Conservation (phyloP, 2,113 vertebrate species). For the Formicarius rufipectus region DNA sequence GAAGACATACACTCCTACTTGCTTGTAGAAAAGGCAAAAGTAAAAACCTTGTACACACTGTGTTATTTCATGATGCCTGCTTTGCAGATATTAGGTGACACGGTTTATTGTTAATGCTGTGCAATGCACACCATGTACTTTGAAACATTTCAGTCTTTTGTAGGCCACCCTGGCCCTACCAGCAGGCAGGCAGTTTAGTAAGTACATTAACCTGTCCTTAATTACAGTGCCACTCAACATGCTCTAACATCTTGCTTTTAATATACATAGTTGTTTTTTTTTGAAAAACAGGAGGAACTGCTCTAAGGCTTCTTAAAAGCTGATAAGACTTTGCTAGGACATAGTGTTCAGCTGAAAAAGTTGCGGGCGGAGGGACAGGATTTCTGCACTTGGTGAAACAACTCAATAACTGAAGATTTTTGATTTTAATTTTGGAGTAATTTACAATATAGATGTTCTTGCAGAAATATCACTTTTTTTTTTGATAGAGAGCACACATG, state of each 20-base stretch:
- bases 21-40: not conserved
- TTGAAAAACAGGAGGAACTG: not conserved
- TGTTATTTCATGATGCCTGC: not conserved
- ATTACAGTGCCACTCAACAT: not conserved
- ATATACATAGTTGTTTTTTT: not conserved
- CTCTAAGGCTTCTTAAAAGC: not conserved
- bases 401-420: not conserved
- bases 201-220: not conserved
- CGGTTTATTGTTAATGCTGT: not conserved
- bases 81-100: not conserved
- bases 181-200: not conserved
- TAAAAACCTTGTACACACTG: fast-evolving
- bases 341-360: not conserved
- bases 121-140: not conserved
- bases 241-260: not conserved
- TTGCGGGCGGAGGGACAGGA: not conserved
- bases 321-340: not conserved
- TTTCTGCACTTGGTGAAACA: not conserved
- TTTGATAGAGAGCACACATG: not conserved
- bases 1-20: not conserved
- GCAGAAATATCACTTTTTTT: not conserved
- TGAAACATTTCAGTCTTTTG: not conserved
- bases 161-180: not conserved
- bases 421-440: conserved; percentile 2
- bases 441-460: not conserved